Evolutionary conservation across 2,797 vertebrate genomes (phyloP).

Genomic region (Ataeniobius toweri): DNA sequence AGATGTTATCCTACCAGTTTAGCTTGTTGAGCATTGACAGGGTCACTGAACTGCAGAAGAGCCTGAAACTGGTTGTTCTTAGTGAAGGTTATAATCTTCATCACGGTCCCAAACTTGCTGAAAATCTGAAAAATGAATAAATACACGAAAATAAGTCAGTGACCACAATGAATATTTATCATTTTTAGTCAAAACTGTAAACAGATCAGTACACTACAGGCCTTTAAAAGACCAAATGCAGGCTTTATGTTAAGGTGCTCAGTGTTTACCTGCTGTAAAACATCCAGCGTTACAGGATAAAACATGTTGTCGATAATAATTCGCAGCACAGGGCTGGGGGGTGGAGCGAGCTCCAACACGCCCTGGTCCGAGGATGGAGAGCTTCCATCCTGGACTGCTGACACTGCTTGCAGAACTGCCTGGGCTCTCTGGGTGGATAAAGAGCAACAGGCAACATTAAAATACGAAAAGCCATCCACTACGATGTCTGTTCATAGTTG

Average conservation of each 20-base stretch:
- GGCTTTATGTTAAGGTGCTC: not conserved
- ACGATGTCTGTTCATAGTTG: not conserved
- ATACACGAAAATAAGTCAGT: not conserved
- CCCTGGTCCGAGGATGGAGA: slow-evolving; percentile 90
- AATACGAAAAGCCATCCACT: not conserved
- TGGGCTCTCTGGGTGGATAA: slow-evolving; percentile 87
- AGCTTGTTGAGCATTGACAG: slow-evolving; percentile 96
- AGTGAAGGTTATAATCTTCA: slow-evolving; percentile 99
- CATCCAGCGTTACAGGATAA: slow-evolving; percentile 97
- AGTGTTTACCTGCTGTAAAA: slow-evolving; percentile 91
- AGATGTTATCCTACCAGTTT: slow-evolving; percentile 87
- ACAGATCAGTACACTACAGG: not conserved
- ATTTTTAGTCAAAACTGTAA: not conserved
- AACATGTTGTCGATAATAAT: slow-evolving; percentile 99
- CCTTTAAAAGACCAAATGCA: not conserved
- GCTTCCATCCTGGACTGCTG: slow-evolving; percentile 93
- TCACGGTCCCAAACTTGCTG: slow-evolving; percentile 96
- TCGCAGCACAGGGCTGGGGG: slow-evolving; percentile 94
- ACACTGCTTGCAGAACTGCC: slow-evolving; percentile 96
- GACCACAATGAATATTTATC: not conserved
- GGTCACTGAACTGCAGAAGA: slow-evolving; percentile 96
- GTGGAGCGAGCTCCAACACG: slow-evolving; percentile 89
- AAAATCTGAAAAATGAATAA: slow-evolving; percentile 85
- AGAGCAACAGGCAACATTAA: not conserved
- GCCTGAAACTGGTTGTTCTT: slow-evolving; percentile 99